Base-by-base conservation (phyloP, 2,113 vertebrate genomes). In the Periophthalmus modestus region DNA sequence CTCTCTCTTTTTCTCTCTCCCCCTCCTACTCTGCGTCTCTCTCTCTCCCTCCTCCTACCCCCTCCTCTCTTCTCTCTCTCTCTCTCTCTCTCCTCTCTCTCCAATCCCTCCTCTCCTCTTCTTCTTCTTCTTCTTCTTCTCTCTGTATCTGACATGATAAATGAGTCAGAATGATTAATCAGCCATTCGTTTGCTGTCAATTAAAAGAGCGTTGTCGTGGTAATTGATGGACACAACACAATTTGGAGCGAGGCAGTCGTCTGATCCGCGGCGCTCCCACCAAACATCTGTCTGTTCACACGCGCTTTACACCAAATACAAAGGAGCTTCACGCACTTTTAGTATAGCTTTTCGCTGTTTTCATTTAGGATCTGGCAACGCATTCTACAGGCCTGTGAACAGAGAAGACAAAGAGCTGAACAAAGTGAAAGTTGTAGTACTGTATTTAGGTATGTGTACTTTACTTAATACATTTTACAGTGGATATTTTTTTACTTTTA, bases 211-310 rank as follows among this genome's bases (percentile, higher is more conserved):
- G 61, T 39, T 4, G 61, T 39, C 33, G 6, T 18, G 16, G 18
- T 65, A 65, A 65, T 65, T 65, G 61, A 65, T 65, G 33, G 61
- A 36, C 61, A 39, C 61, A 65, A 63, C 61, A 63, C 61, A 63
- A 65, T 65, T 65, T 65, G 61, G 33, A 36, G 61, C 36, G 36
- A 39, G 7, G 16, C 61, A n/a, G 15, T 39, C 18, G 33, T 19
- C 33, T 65, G 61, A 65, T 34, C 33, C 28, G 15, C 58, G 58
- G 23, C 28, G 33, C 28, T 33, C 61, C 33, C 61, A 16, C 33
- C 18, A 7, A 65, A 39, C 61, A 65, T 65, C 61, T 65, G 61
- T 39, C 18, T 39, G 33, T 33, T 18, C 58, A 5, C 50, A 19
- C 50, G 7, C 50, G 7, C 18, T 19, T 6, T 14, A 19, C 16